Base-by-base conservation (phyloP, 2,797 vertebrate species). In the Argyrosomus regius region DNA sequence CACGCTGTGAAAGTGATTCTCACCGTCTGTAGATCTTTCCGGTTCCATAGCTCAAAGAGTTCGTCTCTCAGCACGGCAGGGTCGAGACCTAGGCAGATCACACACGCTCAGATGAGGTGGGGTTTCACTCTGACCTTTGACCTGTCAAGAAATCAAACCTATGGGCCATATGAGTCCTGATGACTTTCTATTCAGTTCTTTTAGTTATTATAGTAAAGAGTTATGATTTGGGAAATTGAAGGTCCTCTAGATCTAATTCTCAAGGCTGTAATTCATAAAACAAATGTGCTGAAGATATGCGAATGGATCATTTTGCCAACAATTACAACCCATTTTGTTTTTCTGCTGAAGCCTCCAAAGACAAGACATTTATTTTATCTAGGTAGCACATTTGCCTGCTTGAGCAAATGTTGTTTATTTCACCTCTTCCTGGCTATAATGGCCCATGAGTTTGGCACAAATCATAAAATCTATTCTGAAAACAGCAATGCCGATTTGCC, bases 1-100 rank as follows among this genome's bases (percentile, higher is more conserved):
- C 79, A 83, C 0, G 49, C 49, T 81, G 79, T 72, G 83, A 85
- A 86, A 84, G 78, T 62, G 71, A 82, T 62, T 86, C 90, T 95
- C 86, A 96, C 95, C 94, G 66, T 89, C 82, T 89, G 85, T 63
- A 93, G 85, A 75, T 95, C 89, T 78, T 94, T 95, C 84, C 39
- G 22, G 88, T 57, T 86, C 94, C 95, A 96, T 28, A 92, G 87
- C 54, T 91, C 83, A 28, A 88, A 87, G 77, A 96, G 91, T 63
- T 89, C 74, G 59, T 93, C 91, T 77, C 75, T 91, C 82, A 96
- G 88, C 79, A 76, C 41, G 14, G 17, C 59, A 24, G 91, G 92
- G 89, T 94, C 93, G 78, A 92, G 89, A 94, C 92, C 95, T 96
- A 85, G 18, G 56, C 74, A 67, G 74, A 57, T 61, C 43, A 81